Evolutionary conservation across 1,140 invertebrate genomes (phyloP).

Genomic region (Drosophila santomea): DNA sequence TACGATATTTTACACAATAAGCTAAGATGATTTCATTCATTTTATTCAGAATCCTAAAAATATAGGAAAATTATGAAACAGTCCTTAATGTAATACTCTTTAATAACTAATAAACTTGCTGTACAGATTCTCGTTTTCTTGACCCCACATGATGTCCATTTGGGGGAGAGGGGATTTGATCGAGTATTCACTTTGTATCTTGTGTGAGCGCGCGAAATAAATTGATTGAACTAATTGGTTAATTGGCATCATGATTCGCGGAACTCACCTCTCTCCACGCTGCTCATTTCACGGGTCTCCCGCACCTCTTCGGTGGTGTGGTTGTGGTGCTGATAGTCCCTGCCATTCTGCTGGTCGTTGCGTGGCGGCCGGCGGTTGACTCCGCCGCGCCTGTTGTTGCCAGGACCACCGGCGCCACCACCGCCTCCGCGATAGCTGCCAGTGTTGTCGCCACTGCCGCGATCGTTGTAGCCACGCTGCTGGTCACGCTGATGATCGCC

Average conservation of each 20-base stretch:
- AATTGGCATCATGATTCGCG: constrained; percentile 38
- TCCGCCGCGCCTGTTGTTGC: constrained; percentile 75
- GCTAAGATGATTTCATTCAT: constrained; percentile 18
- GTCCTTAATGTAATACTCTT: constrained; percentile 26
- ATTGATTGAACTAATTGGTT: constrained; percentile 57
- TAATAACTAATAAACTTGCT: constrained; percentile 41
- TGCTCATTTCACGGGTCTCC: constrained; percentile 81
- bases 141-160: constrained; percentile 28
- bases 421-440: constrained; percentile 58
- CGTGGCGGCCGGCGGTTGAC: constrained; percentile 69
- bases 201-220: constrained; percentile 37
- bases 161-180: constrained; percentile 1
- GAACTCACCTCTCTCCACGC: constrained; percentile 80
- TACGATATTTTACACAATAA: constrained; percentile 7
- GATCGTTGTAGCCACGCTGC: constrained; percentile 62
- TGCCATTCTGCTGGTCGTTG: constrained; percentile 76
- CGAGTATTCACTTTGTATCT: constrained; percentile 43
- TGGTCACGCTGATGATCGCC: constrained; percentile 80
- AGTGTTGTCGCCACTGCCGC: constrained; percentile 55
- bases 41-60: constrained; percentile 17
- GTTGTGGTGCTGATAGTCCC: constrained; percentile 79
- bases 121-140: constrained; percentile 37
- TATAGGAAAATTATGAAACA: constrained; percentile 10
- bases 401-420: constrained; percentile 48
- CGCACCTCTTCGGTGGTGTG: constrained; percentile 79